Percentiles rank a stretch among this genome's conserved stretches.
Conservation (phyloP, 2,113 vertebrate species). For the Engystomops pustulosus region DNA sequence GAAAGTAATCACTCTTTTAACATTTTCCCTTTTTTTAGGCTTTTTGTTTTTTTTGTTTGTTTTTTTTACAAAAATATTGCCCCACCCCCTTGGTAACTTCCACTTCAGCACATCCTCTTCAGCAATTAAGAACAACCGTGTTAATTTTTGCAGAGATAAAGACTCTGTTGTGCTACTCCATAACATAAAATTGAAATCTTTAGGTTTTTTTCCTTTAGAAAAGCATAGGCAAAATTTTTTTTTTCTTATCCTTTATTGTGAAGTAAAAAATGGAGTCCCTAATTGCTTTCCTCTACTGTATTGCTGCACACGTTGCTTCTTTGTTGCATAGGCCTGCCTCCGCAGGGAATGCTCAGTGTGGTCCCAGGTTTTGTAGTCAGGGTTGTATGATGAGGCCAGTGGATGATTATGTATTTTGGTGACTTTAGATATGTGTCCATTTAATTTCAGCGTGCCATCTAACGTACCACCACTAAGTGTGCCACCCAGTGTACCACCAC, state of each 20-base stretch:
- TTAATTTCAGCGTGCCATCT: constrained; percentile 78
- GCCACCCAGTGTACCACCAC: constrained; percentile 21
- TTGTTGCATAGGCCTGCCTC: constrained; percentile 85
- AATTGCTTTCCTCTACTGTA: constrained; percentile 72
- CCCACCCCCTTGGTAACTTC: constrained; percentile 58
- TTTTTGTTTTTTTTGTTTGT: constrained; percentile 43
- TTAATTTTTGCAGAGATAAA: constrained; percentile 65
- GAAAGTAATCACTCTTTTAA: constrained; percentile 39
- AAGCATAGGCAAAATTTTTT: constrained; percentile 64
- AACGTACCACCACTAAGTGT: not conserved
- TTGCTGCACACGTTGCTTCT: constrained; percentile 79
- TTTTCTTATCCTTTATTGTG: constrained; percentile 60
- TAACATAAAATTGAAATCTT: constrained; percentile 74
- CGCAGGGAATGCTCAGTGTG: constrained; percentile 88
- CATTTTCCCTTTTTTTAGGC: constrained; percentile 64
- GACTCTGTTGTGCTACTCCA: constrained; percentile 79
- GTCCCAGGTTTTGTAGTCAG: constrained; percentile 94
- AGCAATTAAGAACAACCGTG: constrained; percentile 64
- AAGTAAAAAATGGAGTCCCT: constrained; percentile 70
- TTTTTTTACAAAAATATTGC: constrained; percentile 63
- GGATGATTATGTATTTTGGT: constrained; percentile 82
- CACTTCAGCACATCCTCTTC: constrained; percentile 56
- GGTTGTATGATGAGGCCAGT: constrained; percentile 85
- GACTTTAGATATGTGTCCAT: constrained; percentile 85
- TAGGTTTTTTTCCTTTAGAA: constrained; percentile 65